Percentiles rank a stretch among this genome's conserved stretches.
Conservation (phyloP, 2,888 invertebrate species). For the Cheilosia urbana region DNA sequence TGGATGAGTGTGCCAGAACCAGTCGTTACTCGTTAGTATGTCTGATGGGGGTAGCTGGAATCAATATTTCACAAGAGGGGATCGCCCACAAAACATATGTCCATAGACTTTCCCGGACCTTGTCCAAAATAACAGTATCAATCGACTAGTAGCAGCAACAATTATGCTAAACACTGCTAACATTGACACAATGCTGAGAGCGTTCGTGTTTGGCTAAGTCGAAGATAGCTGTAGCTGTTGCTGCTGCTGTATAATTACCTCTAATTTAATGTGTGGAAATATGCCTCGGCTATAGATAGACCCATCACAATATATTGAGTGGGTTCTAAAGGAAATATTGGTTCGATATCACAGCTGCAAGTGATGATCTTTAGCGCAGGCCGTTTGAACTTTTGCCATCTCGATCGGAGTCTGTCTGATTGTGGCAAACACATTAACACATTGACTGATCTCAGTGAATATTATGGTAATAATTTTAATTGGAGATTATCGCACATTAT, state of each 20-base stretch:
- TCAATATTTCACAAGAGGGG: conserved; percentile 21
- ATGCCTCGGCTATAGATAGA: conserved; percentile 11
- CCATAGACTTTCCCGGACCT: conserved; percentile 49
- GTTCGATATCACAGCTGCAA: conserved; percentile 3
- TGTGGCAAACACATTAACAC: conserved; percentile 31
- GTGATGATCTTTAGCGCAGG: conserved; percentile 35
- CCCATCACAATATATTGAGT: conserved; percentile 15
- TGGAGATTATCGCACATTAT: conserved; percentile 53
- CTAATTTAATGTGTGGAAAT: conserved; percentile 51
- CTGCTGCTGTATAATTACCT: conserved; percentile 61
- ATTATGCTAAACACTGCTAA: conserved; percentile 63
- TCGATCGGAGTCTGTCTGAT: conserved; percentile 6
- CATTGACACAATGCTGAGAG: conserved; percentile 69
- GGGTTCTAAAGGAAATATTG: conserved; percentile 44
- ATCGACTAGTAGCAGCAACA: conserved; percentile 20
- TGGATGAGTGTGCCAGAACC: conserved; percentile 45
- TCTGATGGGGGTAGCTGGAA: conserved; percentile 46
- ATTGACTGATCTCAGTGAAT: conserved; percentile 27
- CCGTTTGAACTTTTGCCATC: conserved; percentile 68
- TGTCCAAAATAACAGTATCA: conserved; percentile 41
- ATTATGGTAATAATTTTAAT: conserved; percentile 56
- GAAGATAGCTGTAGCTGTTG: not conserved
- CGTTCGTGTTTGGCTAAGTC: conserved; percentile 45
- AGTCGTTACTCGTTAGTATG: conserved; percentile 61
- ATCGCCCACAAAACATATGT: conserved; percentile 7